Base-by-base conservation (phyloP, 2,797 vertebrate species). In the Urophycis tenuis region DNA sequence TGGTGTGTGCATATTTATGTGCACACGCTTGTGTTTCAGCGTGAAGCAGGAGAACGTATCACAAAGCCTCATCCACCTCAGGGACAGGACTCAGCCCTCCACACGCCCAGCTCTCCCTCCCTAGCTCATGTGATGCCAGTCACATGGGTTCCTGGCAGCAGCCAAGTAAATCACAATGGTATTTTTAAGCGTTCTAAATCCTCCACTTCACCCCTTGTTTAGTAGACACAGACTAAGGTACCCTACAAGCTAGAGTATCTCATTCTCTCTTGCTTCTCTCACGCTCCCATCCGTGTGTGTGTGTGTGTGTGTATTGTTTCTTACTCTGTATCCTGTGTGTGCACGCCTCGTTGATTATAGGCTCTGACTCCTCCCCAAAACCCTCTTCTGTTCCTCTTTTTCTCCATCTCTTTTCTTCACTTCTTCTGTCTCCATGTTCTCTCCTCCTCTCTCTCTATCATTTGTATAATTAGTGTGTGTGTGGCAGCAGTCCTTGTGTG, bases 81-180 rank as follows among this genome's bases (percentile, higher is more conserved):
- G 25, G 60, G 25, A 49, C 8, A 17, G 0, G 22, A 60, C 22
- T 31, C 31, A 30, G 29, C 67, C 67, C 25, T 15, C 10, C 76
- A 31, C 74, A 7, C 67, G 45, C 73, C 77, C 71, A 49, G 15
- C 71, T 70, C 74, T 64, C 72, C 67, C 12, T 75, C 74, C 81
- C 77, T 85, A 72, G 77, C 87, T 90, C 91, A 91, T 92, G 90
- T 93, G 92, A 92, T 93, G 84, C 87, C 87, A 92, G 90, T 94
- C 92, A 92, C 92, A 92, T 93, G 92, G 87, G 91, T 94, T 93
- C 90, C 90, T 90, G 90, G 86, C 90, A 93, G 87, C 88, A 78
- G 89, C 89, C 90, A 91, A 91, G 88, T 93, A 93, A 93, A 92
- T 92, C 90, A 92, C 87, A 92, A 89, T 93, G 89, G 92, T 92